phyloP scores from a whole-genome alignment of 2,888 invertebrate genomes.

The Leptarthrus brevirostris region DNA sequence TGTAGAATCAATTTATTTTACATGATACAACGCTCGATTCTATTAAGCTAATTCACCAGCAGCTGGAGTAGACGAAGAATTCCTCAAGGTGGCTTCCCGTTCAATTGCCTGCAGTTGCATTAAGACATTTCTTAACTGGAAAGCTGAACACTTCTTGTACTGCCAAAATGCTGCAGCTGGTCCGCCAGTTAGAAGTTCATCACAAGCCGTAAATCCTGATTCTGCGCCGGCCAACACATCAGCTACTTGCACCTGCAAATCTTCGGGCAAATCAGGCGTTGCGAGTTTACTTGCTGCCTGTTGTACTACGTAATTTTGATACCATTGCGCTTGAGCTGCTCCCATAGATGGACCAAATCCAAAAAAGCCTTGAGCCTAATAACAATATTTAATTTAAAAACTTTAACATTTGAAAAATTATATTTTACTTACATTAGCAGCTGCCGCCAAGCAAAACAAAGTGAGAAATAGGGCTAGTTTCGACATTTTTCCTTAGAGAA shows the following conservation, averaged over 20 bases:
- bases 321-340: slow-evolving; percentile 9
- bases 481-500: slow-evolving; percentile 3
- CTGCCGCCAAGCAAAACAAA: slow-evolving; percentile 4
- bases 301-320: slow-evolving; percentile 36
- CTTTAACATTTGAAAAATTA: background rate
- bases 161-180: slow-evolving; percentile 35
- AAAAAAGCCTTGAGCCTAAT: slow-evolving; percentile 31
- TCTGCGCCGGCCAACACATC: slow-evolving; percentile 24
- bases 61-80: slow-evolving; percentile 12
- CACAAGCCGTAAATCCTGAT: slow-evolving; percentile 30
- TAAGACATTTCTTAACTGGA: slow-evolving; percentile 27
- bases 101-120: slow-evolving; percentile 31
- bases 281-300: slow-evolving; percentile 29
- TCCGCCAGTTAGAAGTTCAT: slow-evolving; percentile 8
- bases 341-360: slow-evolving; percentile 7
- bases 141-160: slow-evolving; percentile 28
- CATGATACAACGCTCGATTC: background rate
- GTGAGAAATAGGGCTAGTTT: background rate
- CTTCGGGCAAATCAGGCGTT: slow-evolving; percentile 25
- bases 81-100: slow-evolving; percentile 26
- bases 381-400: background rate
- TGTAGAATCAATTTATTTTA: no score
- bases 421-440: slow-evolving; percentile 17
- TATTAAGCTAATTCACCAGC: background rate
- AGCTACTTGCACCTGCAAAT: slow-evolving; percentile 21